These are phyloP conservation scores for Eulemur albifrons DNA, from an alignment of 2,797 vertebrate species.

Conservation along the genomic window DNA sequence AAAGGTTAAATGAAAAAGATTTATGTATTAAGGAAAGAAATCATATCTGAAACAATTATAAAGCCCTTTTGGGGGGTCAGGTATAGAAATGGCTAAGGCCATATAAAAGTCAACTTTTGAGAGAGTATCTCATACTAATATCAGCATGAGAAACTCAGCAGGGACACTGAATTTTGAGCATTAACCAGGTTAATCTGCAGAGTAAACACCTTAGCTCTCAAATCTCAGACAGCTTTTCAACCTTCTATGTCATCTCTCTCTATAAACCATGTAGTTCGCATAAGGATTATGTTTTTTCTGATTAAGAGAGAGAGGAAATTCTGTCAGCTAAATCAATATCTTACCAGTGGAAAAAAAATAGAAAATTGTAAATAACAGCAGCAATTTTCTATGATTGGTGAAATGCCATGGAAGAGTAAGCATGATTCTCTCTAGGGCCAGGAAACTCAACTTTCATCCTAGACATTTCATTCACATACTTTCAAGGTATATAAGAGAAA, in stretches of 20 bases:
- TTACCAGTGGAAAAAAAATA: not conserved
- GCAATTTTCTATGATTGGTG: conserved; percentile 24
- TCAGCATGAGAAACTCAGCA: not conserved
- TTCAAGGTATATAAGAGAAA: not conserved
- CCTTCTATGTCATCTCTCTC: not conserved
- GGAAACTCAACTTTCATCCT: not conserved
- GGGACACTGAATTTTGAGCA: not conserved
- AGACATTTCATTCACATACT: not conserved
- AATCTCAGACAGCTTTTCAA: not conserved
- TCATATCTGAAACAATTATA: not conserved
- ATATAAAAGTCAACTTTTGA: not conserved
- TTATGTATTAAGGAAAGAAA: not conserved
- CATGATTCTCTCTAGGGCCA: not conserved
- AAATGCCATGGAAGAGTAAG: not conserved
- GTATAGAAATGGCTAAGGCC: not conserved
- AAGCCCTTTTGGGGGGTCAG: not conserved
- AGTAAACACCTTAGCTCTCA: not conserved
- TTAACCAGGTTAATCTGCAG: conserved; percentile 32
- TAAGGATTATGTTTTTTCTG: conserved; percentile 21
- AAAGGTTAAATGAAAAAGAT: not conserved
- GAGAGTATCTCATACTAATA: not conserved
- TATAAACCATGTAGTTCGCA: not conserved
- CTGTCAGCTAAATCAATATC: conserved; percentile 61
- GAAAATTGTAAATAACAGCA: conserved; percentile 57
- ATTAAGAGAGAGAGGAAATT: conserved; percentile 57